Evolutionary conservation across 2,797 vertebrate genomes (phyloP), one percentile per base, ranked within the genome.

Genomic region (Pteropus rufus): DNA sequence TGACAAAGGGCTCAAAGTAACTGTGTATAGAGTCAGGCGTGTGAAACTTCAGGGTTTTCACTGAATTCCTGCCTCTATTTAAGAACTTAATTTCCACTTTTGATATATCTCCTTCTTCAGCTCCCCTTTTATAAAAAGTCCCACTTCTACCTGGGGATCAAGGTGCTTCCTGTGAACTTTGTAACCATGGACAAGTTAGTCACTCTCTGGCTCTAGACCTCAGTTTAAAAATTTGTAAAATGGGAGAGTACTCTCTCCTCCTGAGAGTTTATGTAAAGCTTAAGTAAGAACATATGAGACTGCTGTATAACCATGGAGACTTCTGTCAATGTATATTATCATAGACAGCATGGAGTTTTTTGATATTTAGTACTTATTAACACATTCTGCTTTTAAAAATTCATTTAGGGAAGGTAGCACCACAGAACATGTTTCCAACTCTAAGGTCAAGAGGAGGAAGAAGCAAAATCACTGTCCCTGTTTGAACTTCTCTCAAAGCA

Each of bases 111-210:
- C 44, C 80, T 80, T 34, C 31, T 77, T 73, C 52, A 21, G 31
- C 52, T 88, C 77, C 11, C 52, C 39, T 77, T 90, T 86, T 21
- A 82, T 41, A 76, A 67, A 89, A 76, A 41, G 39, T 54, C 73
- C 44, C 76, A 75, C 21, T 44, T 73, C 52, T 72, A 12, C 3
- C 70, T 21, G n/a, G 41, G 41, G 24, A 31, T 4, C 65, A 60
- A 93, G 65, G 36, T 72, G 64, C 23, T 62, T 41, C 56, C 70
- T 64, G 58, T 2, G 64, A 87, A 18, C 21, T 54, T 44, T 21
- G 10, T 26, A 49, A 5, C 46, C 41, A 36, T 4, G 11, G 72
- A 34, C 31, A 11, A 39, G 11, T 49, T 24, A 24, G 46, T 60
- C 4, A 1, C 18, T 83, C 6, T 41, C 15, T 12, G 44, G 7